phyloP scores from a whole-genome alignment of 53 echinoderm and acorn worm species.

The Zoroaster sp. region DNA sequence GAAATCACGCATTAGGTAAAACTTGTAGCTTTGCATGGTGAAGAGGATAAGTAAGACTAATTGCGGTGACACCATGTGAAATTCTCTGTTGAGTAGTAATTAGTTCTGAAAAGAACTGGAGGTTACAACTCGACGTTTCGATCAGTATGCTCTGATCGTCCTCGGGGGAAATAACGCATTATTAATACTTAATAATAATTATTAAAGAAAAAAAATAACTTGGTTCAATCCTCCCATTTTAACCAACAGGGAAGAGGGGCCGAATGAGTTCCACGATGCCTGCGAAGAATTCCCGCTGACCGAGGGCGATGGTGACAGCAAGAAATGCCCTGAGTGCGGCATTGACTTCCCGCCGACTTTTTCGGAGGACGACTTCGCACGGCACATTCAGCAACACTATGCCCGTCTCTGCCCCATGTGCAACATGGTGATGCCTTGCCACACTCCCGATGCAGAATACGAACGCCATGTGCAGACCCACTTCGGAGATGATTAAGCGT shows the following conservation, averaged over 20 bases:
- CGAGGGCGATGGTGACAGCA: constrained; percentile 14
- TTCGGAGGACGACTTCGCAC: constrained; percentile 74
- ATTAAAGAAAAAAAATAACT: neutral
- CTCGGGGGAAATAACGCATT: neutral
- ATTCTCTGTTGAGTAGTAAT: neutral
- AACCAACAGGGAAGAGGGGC: constrained; percentile 51
- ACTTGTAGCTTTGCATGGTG: too few species aligned
- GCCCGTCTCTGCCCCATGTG: constrained; percentile 82
- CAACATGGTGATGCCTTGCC: constrained; percentile 53
- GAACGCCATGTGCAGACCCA: constrained; percentile 57
- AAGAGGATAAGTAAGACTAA: neutral
- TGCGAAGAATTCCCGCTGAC: constrained; percentile 57
- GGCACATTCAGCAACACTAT: constrained; percentile 82
- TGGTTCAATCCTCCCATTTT: neutral
- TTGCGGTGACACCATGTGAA: neutral
- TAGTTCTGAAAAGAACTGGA: neutral
- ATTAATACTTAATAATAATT: neutral
- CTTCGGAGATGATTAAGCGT: constrained; percentile 18
- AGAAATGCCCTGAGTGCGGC: constrained; percentile 81
- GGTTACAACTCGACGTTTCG: too few species aligned
- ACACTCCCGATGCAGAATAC: constrained; percentile 42
- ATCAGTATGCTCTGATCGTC: neutral
- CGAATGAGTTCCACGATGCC: constrained; percentile 67
- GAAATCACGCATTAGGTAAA: too few species aligned
- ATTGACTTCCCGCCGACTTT: constrained; percentile 71